Base-by-base conservation (phyloP, 2,888 invertebrate species). In the Chymomyza amoena region DNA sequence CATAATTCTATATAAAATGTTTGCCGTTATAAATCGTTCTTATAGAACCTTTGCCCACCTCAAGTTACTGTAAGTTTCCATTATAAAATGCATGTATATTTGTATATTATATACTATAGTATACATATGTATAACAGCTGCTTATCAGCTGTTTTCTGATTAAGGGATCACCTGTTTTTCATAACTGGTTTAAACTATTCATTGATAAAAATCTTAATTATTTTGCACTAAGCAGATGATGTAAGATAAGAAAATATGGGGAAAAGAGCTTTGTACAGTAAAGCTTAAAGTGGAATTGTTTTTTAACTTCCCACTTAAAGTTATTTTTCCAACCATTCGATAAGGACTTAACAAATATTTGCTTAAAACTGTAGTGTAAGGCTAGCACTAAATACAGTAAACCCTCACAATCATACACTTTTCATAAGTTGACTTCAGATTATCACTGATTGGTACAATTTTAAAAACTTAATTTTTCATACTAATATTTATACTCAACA, bases 11-110 rank as follows among this genome's bases (percentile, higher is more conserved):
- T 68, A 45, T n/a, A 10, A 66, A 51, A 82, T 81, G 81, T 73
- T 74, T 59, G 36, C 66, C 18, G 52, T 63, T 64, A 32, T 81
- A 28, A 64, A 62, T 13, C 64, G 73, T 10, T 75, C 64, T 6
- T 39, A 68, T 16, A 65, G 62, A 64, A 72, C 78, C 75, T 70
- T 81, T 76, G 78, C 78, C 69, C 78, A 64, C 6, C 59, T 76
- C 15, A 68, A 70, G 63, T 68, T 25, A 28, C 70, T 72, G 79
- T 79, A 66, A 78, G 79, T 80, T 62, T 32, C 39, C 13, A 36
- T 45, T 45, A 45, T 45, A 13, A 2, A 45, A 13, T 25, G 25
- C 7, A 36, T 9, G 3, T 3, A 20, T 20, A 20, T 39, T 13
- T 45, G 6, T 45, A 7, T 45, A 45, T 39, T 45, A 7, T 4